Evolutionary conservation across 2,797 vertebrate genomes (phyloP).

Genomic region (Sparus aurata): DNA sequence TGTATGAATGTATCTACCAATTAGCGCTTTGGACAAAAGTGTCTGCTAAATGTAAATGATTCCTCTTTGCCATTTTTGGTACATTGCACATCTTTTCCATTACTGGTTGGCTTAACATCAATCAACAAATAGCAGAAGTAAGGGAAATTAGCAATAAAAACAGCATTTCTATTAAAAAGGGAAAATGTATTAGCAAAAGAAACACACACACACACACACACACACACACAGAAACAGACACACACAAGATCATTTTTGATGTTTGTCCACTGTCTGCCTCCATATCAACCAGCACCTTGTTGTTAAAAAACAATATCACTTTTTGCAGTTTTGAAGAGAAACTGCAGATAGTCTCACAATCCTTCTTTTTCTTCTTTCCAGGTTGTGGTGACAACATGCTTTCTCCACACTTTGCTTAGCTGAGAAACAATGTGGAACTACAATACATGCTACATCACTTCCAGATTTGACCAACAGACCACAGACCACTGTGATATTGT

Average conservation of each 20-base stretch:
- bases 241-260: no score
- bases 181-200: background rate
- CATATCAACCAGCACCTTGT: background rate
- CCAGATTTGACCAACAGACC: background rate
- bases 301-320: background rate
- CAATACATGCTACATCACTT: background rate
- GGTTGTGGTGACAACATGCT: background rate
- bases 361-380: no score
- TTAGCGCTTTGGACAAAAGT: no score
- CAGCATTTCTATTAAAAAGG: background rate
- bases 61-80: no score
- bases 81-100: background rate
- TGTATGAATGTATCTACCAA: no score
- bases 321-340: background rate
- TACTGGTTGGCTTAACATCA: background rate
- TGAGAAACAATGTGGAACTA: background rate
- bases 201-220: no score
- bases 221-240: no score
- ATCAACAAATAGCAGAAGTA: background rate
- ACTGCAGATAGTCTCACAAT: background rate
- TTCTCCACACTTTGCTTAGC: background rate
- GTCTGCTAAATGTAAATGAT: no score
- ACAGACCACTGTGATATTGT: background rate
- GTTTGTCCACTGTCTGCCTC: background rate
- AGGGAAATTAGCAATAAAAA: background rate